Base-by-base conservation (phyloP, 35 echinoderm and acorn worm species). In the Ophiothrix spiculata region DNA sequence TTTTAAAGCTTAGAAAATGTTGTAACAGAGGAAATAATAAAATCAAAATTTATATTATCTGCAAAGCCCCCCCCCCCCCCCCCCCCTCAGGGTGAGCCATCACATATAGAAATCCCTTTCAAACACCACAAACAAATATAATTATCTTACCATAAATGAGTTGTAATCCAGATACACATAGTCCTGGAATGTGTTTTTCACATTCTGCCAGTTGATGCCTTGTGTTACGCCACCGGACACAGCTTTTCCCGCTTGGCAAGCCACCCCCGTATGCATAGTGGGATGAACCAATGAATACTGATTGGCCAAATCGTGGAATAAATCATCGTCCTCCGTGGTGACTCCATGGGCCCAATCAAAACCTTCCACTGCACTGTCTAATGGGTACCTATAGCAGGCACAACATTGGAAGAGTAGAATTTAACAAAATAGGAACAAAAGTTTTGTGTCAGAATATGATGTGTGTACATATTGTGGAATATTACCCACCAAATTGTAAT, bases 261-360 rank as follows among this genome's bases (percentile, higher is more conserved):
- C 46, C 75, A 42, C 77, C 38, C 83, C 89, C 37, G 29, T 81
- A 25, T 80, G 29, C 73, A 98, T 81, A 87, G 84, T 91, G 46
- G 88, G 86, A 84, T 99, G 86, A 33, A 60, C 92, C 37, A 74
- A 46, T 14, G 89, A 75, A 87, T 91, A 94, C 35, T 74, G 32
- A 36, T 46, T 69, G 21, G 96, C 96, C 54, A 99, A 76, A 42
- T 99, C 91, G 31, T 38, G 38, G 23, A 94, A 80, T 21, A 84
- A 78, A 13, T 86, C 78, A 40, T 94, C 84, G 80, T 94, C 92
- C 33, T 99, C 96, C 25, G 92, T 94, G 90, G 79, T 75, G 21
- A 36, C 39, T 33, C 96, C 96, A 23, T 89, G 36, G 34, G 49
- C 63, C 12, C 79, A 80, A 73, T 81, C 34, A 84, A 73, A 87